Evolutionary conservation across 1,140 invertebrate species (phyloP).

Genomic region (Trialeurodes vaporariorum): DNA sequence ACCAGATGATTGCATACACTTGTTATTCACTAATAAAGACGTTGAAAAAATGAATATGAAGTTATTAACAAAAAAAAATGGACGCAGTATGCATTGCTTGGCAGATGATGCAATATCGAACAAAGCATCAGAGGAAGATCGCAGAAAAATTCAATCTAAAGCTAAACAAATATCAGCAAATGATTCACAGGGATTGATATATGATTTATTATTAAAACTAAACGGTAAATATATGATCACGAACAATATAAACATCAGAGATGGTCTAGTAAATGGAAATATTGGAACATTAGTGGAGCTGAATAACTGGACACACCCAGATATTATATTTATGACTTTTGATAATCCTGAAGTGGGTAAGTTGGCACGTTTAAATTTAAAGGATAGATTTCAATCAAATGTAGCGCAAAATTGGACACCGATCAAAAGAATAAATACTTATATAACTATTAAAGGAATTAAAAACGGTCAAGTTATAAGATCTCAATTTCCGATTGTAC

Average conservation of each 20-base stretch:
- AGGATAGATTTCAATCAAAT: background rate
- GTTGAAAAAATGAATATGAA: background rate
- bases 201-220: background rate
- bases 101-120: background rate
- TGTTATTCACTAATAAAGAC: background rate
- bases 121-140: background rate
- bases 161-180: too few species aligned
- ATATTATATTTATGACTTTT: background rate
- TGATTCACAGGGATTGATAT: background rate
- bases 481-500: slow-evolving; percentile 21
- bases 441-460: background rate
- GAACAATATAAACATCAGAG: slow-evolving; percentile 26
- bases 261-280: slow-evolving; percentile 32
- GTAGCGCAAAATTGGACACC: background rate
- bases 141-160: too few species aligned
- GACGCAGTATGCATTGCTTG: background rate
- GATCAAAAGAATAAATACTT: background rate
- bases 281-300: slow-evolving; percentile 19
- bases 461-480: slow-evolving; percentile 13
- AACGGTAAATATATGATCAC: slow-evolving; percentile 28
- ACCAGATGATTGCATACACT: background rate
- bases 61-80: background rate
- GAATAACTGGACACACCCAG: background rate
- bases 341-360: background rate
- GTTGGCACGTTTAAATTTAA: background rate